A percentile compares a stretch with the other conserved stretches of the same genome.
These are phyloP conservation scores for Staurois parvus DNA, from an alignment of 2,797 vertebrate species.

Conservation along the genomic window DNA sequence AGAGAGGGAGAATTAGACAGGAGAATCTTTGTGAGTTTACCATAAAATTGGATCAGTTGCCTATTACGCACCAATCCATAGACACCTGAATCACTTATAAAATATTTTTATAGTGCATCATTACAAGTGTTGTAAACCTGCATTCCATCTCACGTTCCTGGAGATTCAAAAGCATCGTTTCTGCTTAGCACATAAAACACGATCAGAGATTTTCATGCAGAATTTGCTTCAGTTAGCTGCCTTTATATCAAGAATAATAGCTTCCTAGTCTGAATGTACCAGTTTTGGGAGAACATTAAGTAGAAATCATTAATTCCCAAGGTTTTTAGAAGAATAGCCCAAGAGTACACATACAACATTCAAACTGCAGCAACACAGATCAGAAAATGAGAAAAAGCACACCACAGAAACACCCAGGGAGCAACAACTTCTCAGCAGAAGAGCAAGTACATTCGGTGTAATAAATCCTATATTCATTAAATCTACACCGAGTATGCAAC, in stretches of 20 bases:
- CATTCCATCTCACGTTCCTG: constrained; percentile 3
- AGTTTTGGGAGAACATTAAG: constrained; percentile 62
- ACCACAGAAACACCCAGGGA: constrained; percentile 47
- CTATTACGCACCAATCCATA: not conserved
- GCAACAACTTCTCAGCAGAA: constrained; percentile 48
- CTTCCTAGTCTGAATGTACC: constrained; percentile 53
- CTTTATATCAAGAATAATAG: constrained; percentile 61
- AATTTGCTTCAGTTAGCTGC: constrained; percentile 53
- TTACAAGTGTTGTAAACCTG: constrained; percentile 35
- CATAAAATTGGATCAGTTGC: not conserved
- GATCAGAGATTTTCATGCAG: constrained; percentile 54
- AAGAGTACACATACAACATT: constrained; percentile 55
- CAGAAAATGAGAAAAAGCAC: constrained; percentile 53
- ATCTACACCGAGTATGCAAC: constrained; percentile 28
- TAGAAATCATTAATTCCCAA: constrained; percentile 62
- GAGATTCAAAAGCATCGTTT: constrained; percentile 37
- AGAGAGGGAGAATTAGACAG: not conserved
- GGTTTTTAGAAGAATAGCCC: constrained; percentile 60
- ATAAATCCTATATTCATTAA: constrained; percentile 62
- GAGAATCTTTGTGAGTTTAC: not conserved
- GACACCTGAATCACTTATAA: constrained; percentile 18
- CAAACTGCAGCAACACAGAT: constrained; percentile 52
- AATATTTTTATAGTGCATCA: constrained; percentile 35
- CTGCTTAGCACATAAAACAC: constrained; percentile 53
- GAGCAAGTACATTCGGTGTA: constrained; percentile 24